Base-by-base conservation (phyloP, 2,797 vertebrate species). In the Gymnothorax reevesii region DNA sequence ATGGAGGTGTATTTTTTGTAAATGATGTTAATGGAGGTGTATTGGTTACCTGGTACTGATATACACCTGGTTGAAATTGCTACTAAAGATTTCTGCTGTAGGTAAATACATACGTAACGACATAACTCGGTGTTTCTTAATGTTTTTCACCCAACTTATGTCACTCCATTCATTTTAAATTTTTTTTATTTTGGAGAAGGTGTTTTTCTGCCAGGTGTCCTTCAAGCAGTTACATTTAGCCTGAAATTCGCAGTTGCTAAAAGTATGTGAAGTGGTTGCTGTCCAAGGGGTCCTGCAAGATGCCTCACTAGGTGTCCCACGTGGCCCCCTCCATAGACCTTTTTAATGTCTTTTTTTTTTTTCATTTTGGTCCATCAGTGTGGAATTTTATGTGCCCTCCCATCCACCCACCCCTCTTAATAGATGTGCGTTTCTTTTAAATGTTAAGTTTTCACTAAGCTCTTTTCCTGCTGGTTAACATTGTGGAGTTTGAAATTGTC, bases 401-500 rank as follows among this genome's bases (percentile, higher is more conserved):
- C 59, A 12, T 15, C 59, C 59, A 13, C 64, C 20, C 64, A 20
- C 3, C 64, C 64, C 22, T n/a, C 22, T n/a, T 94, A 52, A 7
- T 22, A 55, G 42, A 79, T 91, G 92, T 92, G 94, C 94, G 93
- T 94, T 95, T 96, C 93, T 94, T 93, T 95, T 96, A 95, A 95
- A 91, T 95, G 93, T 94, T 97, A 95, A 79, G 96, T 96, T 86
- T 95, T 93, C 96, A 95, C 93, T 17, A 95, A 96, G 95, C 94
- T 96, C 95, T 88, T 88, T 95, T 98, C 95, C 97, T 97, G 89
- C 96, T 97, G 97, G 95, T 96, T 98, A 96, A 97, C 96, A 97
- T 83, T 98, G 96, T 96, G 94, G 97, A 97, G 95, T 95, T 79
- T 95, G 91, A 97, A 96, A 96, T 97, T 97, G 96, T 98, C 97